Conservation (phyloP, 1,140 invertebrate species). For the Lanistes nyassanus region DNA sequence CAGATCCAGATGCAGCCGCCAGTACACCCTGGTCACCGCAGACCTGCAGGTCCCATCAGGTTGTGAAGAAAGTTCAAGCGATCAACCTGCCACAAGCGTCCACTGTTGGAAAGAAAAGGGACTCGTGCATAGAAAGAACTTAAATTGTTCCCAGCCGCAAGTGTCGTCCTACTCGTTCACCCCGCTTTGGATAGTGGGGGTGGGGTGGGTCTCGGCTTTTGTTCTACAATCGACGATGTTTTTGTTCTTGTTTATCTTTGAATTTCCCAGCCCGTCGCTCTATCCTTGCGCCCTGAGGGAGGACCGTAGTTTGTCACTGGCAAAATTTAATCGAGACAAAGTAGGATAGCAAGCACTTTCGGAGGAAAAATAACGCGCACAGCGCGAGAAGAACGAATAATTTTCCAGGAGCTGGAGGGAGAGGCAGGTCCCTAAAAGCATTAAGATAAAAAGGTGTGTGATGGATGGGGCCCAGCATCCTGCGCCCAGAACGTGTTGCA, state of each 20-base stretch:
- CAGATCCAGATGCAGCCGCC: no score
- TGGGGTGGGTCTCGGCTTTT: no score
- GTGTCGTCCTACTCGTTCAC: no score
- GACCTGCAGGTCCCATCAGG: no score
- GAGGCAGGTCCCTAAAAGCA: not conserved
- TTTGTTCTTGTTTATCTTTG: not conserved
- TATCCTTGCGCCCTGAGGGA: no score
- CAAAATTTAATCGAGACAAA: slow-evolving; percentile 12
- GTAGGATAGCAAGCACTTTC: not conserved
- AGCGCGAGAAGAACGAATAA: not conserved
- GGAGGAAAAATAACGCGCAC: slow-evolving; percentile 5
- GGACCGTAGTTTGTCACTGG: not conserved
- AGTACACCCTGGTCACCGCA: no score
- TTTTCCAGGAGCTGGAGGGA: not conserved
- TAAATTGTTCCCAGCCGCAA: no score
- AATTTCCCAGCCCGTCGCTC: no score
- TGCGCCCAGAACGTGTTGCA: not conserved
- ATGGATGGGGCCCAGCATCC: not conserved
- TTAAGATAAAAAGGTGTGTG: not conserved
- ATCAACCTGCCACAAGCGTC: not conserved
- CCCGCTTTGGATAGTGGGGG: no score
- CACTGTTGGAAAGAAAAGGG: no score
- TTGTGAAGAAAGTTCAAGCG: not conserved
- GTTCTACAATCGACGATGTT: no score
- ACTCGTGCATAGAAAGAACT: no score